A percentile compares a stretch with the other conserved stretches of the same genome.
Evolutionary conservation across 2,113 vertebrate genomes (phyloP).

Genomic region (Campylomormyrus tamandua): DNA sequence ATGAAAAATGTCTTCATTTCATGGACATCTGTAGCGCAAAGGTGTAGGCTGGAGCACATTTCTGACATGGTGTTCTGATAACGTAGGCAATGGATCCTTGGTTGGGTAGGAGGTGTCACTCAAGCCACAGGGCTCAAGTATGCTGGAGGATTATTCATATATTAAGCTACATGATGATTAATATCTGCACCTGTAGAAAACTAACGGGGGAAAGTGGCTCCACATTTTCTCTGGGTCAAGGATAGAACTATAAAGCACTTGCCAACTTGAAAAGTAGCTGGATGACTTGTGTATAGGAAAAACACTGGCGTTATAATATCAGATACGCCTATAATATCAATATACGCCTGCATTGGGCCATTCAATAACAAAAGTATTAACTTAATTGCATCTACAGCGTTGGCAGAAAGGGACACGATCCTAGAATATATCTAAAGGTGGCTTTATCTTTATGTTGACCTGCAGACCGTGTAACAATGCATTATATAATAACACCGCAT

Average conservation of each 20-base stretch:
- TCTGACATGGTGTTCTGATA: not conserved
- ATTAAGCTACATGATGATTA: not conserved
- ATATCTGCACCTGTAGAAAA: not conserved
- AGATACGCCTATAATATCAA: not conserved
- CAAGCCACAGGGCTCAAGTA: not conserved
- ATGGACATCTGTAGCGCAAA: constrained; percentile 42
- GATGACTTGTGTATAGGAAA: not conserved
- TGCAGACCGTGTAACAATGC: not conserved
- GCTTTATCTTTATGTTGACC: not conserved
- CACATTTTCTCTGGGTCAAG: not conserved
- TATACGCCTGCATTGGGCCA: not conserved
- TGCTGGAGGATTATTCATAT: not conserved
- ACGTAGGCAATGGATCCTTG: not conserved
- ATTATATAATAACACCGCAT: not conserved
- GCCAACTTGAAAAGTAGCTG: not conserved
- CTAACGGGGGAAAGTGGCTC: not conserved
- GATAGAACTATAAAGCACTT: not conserved
- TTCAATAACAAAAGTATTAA: not conserved
- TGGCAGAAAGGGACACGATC: not conserved
- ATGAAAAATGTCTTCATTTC: not conserved
- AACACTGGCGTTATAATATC: not conserved
- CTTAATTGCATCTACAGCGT: not conserved
- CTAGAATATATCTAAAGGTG: not conserved
- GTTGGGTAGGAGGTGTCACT: not conserved
- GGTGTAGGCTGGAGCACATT: not conserved